Conservation (phyloP, 1,140 invertebrate genomes). For the Bombus picipes region DNA sequence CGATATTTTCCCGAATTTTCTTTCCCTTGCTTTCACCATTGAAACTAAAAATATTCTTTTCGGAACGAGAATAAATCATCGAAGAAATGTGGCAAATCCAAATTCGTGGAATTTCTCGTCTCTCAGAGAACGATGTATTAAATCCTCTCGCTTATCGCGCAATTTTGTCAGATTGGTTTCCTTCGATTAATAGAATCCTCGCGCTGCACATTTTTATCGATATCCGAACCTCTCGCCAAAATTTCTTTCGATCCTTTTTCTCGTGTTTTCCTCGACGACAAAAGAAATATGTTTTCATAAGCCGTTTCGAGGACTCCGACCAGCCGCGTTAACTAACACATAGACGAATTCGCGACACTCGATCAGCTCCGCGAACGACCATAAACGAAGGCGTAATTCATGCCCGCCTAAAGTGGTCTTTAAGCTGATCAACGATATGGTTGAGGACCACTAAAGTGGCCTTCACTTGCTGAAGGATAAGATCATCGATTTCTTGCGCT, state of each 20-base stretch:
- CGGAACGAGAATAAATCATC: neutral
- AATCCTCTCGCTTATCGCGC: neutral
- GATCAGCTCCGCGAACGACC: slow-evolving; percentile 27
- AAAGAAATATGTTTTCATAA: neutral
- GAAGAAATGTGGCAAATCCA: neutral
- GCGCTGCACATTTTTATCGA: neutral
- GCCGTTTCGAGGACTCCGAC: neutral
- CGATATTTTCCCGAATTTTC: too few relatives aligned
- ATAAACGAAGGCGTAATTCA: slow-evolving; percentile 33
- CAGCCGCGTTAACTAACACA: neutral
- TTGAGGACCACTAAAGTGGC: slow-evolving; percentile 35
- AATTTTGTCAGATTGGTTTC: neutral
- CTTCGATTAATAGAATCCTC: neutral
- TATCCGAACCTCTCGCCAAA: neutral
- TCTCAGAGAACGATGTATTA: neutral
- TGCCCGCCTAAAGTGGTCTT: slow-evolving; percentile 39
- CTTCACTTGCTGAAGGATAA: slow-evolving; percentile 22
- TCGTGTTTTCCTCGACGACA: neutral
- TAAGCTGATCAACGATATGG: slow-evolving; percentile 40
- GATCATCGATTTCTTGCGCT: slow-evolving; percentile 18
- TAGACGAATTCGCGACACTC: slow-evolving; percentile 43
- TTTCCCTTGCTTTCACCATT: too few relatives aligned
- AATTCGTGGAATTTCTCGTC: neutral
- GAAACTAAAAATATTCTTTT: too few relatives aligned
- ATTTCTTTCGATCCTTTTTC: neutral